Conservation (phyloP, 1,140 invertebrate genomes). For the Galendromus occidentalis region DNA sequence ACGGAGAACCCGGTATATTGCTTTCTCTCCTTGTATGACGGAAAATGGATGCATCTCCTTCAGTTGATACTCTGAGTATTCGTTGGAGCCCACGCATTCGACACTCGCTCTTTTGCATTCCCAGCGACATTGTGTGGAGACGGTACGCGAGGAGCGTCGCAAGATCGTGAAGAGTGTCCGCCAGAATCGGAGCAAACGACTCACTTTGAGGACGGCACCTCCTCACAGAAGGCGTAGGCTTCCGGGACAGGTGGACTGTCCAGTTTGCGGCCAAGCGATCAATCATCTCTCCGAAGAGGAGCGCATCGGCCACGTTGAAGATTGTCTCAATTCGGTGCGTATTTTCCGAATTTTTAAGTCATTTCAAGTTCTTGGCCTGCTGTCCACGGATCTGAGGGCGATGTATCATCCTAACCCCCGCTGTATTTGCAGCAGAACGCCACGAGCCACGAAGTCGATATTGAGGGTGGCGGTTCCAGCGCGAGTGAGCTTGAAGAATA, state of each 20-base stretch:
- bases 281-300: not conserved
- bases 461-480: slow-evolving; percentile 22
- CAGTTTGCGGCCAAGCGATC: slow-evolving; percentile 20
- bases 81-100: no score
- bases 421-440: not conserved
- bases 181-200: slow-evolving; percentile 10
- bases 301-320: slow-evolving; percentile 37
- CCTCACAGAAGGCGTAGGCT: slow-evolving; percentile 16
- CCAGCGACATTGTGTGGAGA: not conserved
- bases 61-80: no score
- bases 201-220: not conserved
- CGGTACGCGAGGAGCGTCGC: not conserved
- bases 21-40: no score
- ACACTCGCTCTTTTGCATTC: no score
- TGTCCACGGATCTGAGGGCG: no score
- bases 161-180: not conserved
- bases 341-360: no score
- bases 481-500: slow-evolving; percentile 48
- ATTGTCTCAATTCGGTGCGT: slow-evolving; percentile 31
- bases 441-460: slow-evolving; percentile 34
- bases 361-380: no score
- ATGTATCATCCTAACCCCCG: no score
- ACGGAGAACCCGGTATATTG: no score
- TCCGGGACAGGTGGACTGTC: slow-evolving; percentile 11
- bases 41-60: no score